These are phyloP conservation scores for Apis laboriosa DNA, from an alignment of 1,140 invertebrate genomes.

Conservation along the genomic window DNA sequence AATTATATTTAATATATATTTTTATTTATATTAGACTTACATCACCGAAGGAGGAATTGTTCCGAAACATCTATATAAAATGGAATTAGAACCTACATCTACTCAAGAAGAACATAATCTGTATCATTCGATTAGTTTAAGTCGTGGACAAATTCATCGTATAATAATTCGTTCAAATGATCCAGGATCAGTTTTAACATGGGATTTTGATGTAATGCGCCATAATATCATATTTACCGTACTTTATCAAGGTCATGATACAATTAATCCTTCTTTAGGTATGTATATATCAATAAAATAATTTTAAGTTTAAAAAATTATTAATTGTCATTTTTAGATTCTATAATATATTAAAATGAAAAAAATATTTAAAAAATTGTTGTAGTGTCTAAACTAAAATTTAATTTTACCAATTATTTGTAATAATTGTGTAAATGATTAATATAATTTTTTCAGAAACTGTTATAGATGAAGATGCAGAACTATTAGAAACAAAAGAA, in stretches of 20 bases:
- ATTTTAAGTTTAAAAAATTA: too few species aligned
- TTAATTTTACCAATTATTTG: neutral
- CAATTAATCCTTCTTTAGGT: constrained; percentile 35
- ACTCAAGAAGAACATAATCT: constrained; percentile 81
- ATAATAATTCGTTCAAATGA: constrained; percentile 91
- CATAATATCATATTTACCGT: constrained; percentile 94
- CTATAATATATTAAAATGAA: neutral
- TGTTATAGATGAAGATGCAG: constrained; percentile 72
- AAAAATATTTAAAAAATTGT: neutral
- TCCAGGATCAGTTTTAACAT: constrained; percentile 94
- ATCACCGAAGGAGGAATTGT: constrained; percentile 94
- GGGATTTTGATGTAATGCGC: constrained; percentile 98
- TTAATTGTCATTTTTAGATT: too few species aligned
- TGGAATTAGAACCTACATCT: constrained; percentile 85
- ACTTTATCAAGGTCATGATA: constrained; percentile 77
- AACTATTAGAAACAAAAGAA: constrained; percentile 86
- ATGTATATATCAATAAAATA: neutral
- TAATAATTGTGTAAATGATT: constrained; percentile 1
- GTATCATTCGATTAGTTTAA: constrained; percentile 82
- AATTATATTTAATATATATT: constrained; percentile 5
- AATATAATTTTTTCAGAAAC: constrained; percentile 46
- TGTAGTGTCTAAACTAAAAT: too few species aligned
- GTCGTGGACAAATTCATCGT: constrained; percentile 88
- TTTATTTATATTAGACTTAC: constrained; percentile 83
- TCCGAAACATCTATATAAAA: constrained; percentile 93